Conservation (phyloP, 2,113 vertebrate genomes). For the Laterallus jamaicensis region DNA sequence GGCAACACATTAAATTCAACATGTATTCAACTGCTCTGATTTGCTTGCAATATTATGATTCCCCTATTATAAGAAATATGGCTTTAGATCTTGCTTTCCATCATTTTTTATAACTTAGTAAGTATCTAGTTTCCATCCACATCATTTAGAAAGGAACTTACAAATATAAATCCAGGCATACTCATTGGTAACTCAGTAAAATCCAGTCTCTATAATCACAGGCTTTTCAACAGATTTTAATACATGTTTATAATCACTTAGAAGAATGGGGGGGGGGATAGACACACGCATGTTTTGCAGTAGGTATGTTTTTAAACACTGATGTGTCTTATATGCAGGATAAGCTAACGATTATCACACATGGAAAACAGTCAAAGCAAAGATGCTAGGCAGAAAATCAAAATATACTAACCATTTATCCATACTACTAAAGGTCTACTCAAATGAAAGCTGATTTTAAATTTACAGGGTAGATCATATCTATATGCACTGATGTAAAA, state of each 20-base stretch:
- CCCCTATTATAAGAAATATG: background rate
- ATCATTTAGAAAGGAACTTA: background rate
- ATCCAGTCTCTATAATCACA: background rate
- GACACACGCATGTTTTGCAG: background rate
- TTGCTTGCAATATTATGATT: background rate
- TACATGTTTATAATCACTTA: background rate
- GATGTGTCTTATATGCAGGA: background rate
- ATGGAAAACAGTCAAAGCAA: background rate
- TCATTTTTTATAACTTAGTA: background rate
- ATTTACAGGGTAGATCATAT: background rate
- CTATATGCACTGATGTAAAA: background rate
- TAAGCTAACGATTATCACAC: background rate
- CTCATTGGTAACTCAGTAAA: background rate
- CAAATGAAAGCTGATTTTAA: background rate
- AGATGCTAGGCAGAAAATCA: background rate
- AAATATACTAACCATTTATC: background rate
- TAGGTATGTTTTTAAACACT: background rate
- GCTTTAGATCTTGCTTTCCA: background rate
- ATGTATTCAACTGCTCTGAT: background rate
- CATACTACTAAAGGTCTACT: background rate
- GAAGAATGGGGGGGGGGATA: background rate
- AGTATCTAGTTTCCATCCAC: background rate
- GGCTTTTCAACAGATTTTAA: background rate
- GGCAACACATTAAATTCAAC: background rate
- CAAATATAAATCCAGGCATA: background rate